Base-by-base conservation (phyloP, 2,888 invertebrate species). In the Apamea anceps region DNA sequence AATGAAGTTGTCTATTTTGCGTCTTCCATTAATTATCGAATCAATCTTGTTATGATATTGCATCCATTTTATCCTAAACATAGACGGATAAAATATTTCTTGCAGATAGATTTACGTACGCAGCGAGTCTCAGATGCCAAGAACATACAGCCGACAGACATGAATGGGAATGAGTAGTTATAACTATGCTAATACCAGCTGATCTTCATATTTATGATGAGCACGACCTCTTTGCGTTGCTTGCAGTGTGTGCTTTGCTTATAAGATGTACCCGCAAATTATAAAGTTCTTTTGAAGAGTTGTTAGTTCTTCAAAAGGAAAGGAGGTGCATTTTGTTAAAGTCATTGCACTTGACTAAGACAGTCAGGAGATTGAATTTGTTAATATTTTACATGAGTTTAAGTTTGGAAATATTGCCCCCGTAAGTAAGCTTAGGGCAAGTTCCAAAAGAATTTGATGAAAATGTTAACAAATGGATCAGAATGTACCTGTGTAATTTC, bases 131-230 rank as follows among this genome's bases (percentile, higher is more conserved):
- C 13, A n/a, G 18, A 72, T 57, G 18, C 10, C 42, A 10, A 37
- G 37, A 62, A 75, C n/a, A 10, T n/a, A 71, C 51, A 48, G 25
- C 0, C 4, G 12, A 45, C 21, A 67, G 66, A 32, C 32, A 60
- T 80, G 67, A 51, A 80, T 82, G n/a, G 37, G 25, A 80, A 80
- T 82, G 76, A 82, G 51, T 66, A 45, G 15, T 66, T 60, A 67
- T 75, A 51, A 54, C 60, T 82, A 82, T 82, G 82, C 21, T 62
- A 62, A 80, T 73, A 60, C 8, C 13, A 51, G n/a, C n/a, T 82
- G 60, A 80, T 82, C 37, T 60, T 51, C n/a, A 51, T 80, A 32
- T 81, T 67, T 75, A 80, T 80, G 66, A 75, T 10, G 15, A 60
- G 51, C 60, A 57, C 57, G n/a, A 32, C 8, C 12, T 60, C 51